Conservation (phyloP, 2,888 invertebrate species). For the Oscheius myriophilus region DNA sequence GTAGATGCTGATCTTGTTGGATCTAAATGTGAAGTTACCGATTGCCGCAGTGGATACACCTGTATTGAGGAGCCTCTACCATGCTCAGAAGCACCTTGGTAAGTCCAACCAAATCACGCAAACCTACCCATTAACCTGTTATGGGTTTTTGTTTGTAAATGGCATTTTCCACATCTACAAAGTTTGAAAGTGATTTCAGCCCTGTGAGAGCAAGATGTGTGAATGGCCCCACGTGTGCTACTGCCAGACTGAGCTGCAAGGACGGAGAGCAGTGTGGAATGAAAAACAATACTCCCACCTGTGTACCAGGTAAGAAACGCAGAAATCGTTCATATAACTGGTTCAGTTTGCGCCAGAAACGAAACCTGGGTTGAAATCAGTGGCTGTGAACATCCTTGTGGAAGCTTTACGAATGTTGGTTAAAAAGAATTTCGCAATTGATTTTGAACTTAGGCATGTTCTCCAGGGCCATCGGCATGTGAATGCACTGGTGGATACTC, state of each 20-base stretch:
- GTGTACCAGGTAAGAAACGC: slow-evolving; percentile 10
- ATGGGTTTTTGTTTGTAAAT: no score
- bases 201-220: slow-evolving; percentile 3
- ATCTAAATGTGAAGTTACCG: background rate
- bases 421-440: no score
- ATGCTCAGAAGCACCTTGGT: slow-evolving; percentile 21
- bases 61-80: slow-evolving; percentile 14
- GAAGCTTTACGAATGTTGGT: background rate
- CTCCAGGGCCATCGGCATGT: background rate
- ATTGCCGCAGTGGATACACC: slow-evolving; percentile 4
- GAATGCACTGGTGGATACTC: slow-evolving; percentile 6
- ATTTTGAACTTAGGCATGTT: background rate
- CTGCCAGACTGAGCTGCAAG: slow-evolving; percentile 8
- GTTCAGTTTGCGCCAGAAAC: background rate
- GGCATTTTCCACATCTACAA: no score
- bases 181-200: no score
- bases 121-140: no score
- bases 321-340: no score
- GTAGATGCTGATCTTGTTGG: no score
- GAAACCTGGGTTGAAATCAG: background rate
- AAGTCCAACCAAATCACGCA: background rate
- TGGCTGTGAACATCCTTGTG: background rate
- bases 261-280: slow-evolving; percentile 25
- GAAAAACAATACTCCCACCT: slow-evolving; percentile 19
- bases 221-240: slow-evolving; percentile 6